Evolutionary conservation across 2,113 vertebrate species (phyloP), one percentile per base, ranked within the genome.

Genomic region (Gambusia affinis): DNA sequence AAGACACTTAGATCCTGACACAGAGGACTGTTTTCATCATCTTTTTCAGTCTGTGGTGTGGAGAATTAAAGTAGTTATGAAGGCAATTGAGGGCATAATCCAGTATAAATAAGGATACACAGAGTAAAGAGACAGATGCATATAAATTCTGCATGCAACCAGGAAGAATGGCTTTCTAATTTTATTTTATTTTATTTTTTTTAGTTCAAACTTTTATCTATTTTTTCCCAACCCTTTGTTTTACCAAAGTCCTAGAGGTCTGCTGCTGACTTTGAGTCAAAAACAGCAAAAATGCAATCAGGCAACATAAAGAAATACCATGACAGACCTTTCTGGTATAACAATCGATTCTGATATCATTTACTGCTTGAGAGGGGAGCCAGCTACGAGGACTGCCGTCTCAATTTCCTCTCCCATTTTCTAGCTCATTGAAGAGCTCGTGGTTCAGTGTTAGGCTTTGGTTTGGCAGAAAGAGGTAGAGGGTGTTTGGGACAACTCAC

Each of bases 381-480:
- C 57, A 37, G 64, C 17, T 70, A 67, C 62, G 33, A 67, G 30
- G 33, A 70, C 0, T 44, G 8, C 17, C 70, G 37, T 70, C 28
- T 73, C 44, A 63, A 35, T 64, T 73, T 61, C 28, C 12, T 51
- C 65, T 69, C 22, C n/a, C 65, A 39, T 76, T 80, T 82, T 82
- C 33, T 72, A 64, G 68, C 17, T 81, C 75, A 76, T 35, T 81
- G 54, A 76, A 66, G 60, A 68, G 70, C 29, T 72, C 27, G 42
- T 24, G 67, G 28, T 24, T 63, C 30, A 37, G 28, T 68, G 42
- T 17, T 29, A 28, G 33, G 15, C 60, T 27, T 72, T 28, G 44
- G 27, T 65, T 68, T 1, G 11, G 70, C 30, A 67, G 42, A 67
- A 68, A 80, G 14, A 71, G 14, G 15, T 39, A 51, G 60, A 72